phyloP scores from a whole-genome alignment of 2,113 vertebrate species.

The Takifugu bimaculatus region DNA sequence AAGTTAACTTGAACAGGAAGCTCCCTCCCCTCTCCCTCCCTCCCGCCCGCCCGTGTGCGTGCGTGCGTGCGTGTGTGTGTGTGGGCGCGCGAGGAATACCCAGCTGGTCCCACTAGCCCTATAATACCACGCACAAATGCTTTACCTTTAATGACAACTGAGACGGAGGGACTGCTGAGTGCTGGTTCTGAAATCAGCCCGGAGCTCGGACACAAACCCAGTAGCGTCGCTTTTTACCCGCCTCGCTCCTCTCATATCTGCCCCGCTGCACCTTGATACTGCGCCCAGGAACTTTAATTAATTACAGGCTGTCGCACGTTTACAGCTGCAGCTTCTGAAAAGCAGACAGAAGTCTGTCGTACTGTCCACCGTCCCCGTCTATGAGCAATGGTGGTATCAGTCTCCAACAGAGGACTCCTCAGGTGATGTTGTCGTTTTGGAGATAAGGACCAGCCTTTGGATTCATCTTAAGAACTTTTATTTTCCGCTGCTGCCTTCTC shows the following conservation, averaged over 20 bases:
- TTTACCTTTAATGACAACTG: conserved; percentile 72
- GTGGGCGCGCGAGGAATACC: conserved; percentile 32
- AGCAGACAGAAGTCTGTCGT: neutral
- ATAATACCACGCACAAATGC: conserved; percentile 72
- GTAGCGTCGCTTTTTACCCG: conserved; percentile 13
- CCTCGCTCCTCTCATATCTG: conserved; percentile 13
- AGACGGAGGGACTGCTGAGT: conserved; percentile 64
- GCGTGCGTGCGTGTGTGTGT: conserved; percentile 7
- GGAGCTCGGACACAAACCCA: conserved; percentile 52
- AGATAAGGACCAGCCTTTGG: conserved; percentile 43
- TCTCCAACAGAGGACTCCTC: conserved; percentile 11
- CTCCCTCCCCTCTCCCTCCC: conserved; percentile 21
- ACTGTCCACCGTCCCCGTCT: neutral
- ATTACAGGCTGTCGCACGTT: conserved; percentile 4
- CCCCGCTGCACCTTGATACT: conserved; percentile 13
- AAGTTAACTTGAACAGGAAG: conserved; percentile 51
- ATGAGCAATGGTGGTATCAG: conserved; percentile 37
- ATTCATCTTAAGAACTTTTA: conserved; percentile 6
- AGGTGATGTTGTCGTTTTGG: conserved; percentile 58
- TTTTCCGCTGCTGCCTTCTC: neutral
- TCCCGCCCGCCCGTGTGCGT: conserved; percentile 3
- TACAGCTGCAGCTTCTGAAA: conserved; percentile 1
- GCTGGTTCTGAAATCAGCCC: conserved; percentile 51
- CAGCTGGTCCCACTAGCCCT: conserved; percentile 70
- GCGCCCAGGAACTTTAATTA: neutral